Evolutionary conservation across 2,113 vertebrate genomes (phyloP), one percentile per base, ranked within the genome.

Genomic region (Montifringilla adamsi): DNA sequence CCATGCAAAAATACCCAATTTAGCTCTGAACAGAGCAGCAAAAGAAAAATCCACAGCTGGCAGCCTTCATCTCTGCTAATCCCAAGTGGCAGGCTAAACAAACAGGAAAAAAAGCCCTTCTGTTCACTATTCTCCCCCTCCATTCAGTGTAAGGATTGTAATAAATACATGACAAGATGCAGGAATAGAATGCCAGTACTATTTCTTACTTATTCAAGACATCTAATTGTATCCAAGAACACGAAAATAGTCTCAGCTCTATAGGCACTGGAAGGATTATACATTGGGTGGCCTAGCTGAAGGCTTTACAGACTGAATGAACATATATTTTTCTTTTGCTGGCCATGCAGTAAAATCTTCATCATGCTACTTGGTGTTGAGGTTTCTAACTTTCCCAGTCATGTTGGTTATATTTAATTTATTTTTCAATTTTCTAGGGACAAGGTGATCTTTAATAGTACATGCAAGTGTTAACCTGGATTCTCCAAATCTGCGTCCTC

Each of bases 31-130:
- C 59, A 84, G 81, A 79, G 60, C n/a, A 96, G 31, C 52, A 77
- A 74, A 94, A 68, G 23, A 80, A 92, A 91, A 93, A 68, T 22
- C 43, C 67, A 70, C 92, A 97, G 66, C 85, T 95, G 95, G 86
- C 35, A 53, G 31, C 70, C 22, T 62, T 93, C 41, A 63, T 77
- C n/a, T 83, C 75, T 92, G 60, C 41, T 3, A 15, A 73, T 92
- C 90, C 80, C 90, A 87, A 75, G 37, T 0, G 33, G 30, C 46
- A 87, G 67, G 24, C 50, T 90, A 87, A 90, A 66, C 44, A 91
- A 93, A 80, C 30, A 92, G 41, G 49, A 75, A 55, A 88, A 92
- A 74, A 83, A 35, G 0, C 2, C 21, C 33, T 46, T 92, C 90
- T 93, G 74, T 67, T 91, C 53, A 55, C 60, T 80, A 2, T 82